Base-by-base conservation (phyloP, 2,797 vertebrate genomes). In the Arvicola amphibius region DNA sequence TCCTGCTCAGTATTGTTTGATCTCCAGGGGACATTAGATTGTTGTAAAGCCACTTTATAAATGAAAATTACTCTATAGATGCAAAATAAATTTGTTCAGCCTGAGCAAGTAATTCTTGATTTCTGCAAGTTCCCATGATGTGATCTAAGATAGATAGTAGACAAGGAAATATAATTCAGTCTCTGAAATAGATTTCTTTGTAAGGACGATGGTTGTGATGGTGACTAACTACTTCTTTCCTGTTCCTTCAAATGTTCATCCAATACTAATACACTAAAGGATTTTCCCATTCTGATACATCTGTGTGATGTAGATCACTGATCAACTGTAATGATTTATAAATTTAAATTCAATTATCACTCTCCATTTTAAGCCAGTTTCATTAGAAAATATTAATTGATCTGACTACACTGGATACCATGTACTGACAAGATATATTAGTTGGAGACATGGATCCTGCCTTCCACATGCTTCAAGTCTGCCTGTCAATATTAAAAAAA, bases 1-100 rank as follows among this genome's bases (percentile, higher is more conserved):
- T 97, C 95, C 88, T 89, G 48, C 81, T 89, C 37, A 90, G 81
- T 77, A 87, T 80, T 94, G 69, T 95, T 96, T 96, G 94, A 93
- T 96, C 51, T 97, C 63, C 79, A 91, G n/a, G 92, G 77, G 87
- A 96, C 71, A 83, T 80, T 91, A 86, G 88, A 96, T 94, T 89
- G 73, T 91, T 90, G 51, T 83, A 81, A 90, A 88, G 65, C 65
- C 81, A 67, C 86, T 92, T 97, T 88, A 88, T 94, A 95, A 94
- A 96, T 84, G 56, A 77, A 96, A 96, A 96, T 89, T 95, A 67
- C 51, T 86, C 12, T 90, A 63, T 80, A 78, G 85, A 79, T 94
- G 86, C 65, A 94, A 97, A 92, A 83, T 90, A 92, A 91, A 51
- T 90, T 83, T 79, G 13, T 67, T 73, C 71, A 95, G 53, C 21